Conservation (phyloP, 2,888 invertebrate species). For the Phrixothrix hirtus region DNA sequence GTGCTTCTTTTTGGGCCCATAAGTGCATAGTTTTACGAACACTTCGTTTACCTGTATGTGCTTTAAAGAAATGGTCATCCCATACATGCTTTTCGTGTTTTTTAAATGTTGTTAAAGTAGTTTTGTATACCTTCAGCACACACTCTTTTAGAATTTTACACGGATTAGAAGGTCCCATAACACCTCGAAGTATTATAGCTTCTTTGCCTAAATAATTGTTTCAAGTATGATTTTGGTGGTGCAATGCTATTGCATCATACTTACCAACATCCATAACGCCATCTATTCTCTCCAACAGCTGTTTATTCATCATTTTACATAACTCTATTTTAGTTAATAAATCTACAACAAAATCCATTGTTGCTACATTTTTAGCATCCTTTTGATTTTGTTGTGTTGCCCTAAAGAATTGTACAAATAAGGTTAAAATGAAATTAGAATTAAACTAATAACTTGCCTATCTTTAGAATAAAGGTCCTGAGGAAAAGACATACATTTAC, state of each 20-base stretch:
- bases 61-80: constrained; percentile 88
- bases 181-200: constrained; percentile 90
- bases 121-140: constrained; percentile 91
- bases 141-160: constrained; percentile 64
- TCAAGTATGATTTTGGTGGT: too few species aligned
- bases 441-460: too few species aligned
- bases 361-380: too few species aligned
- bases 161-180: constrained; percentile 61
- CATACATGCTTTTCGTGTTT: constrained; percentile 92
- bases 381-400: too few species aligned
- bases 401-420: too few species aligned
- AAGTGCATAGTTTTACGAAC: constrained; percentile 88
- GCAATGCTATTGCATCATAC: constrained; percentile 16
- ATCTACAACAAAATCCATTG: constrained; percentile 90
- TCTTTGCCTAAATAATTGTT: too few species aligned
- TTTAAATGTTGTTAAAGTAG: constrained; percentile 90
- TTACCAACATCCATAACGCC: constrained; percentile 90
- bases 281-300: constrained; percentile 77
- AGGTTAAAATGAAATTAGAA: too few species aligned
- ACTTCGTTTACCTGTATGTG: constrained; percentile 84
- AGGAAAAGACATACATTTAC: too few species aligned
- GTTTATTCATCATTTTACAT: constrained; percentile 83
- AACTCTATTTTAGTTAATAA: constrained; percentile 82
- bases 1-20: constrained; percentile 98
- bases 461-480: too few species aligned